These are phyloP conservation scores for Poecile atricapillus DNA, from an alignment of 2,113 vertebrate species.

Conservation along the genomic window DNA sequence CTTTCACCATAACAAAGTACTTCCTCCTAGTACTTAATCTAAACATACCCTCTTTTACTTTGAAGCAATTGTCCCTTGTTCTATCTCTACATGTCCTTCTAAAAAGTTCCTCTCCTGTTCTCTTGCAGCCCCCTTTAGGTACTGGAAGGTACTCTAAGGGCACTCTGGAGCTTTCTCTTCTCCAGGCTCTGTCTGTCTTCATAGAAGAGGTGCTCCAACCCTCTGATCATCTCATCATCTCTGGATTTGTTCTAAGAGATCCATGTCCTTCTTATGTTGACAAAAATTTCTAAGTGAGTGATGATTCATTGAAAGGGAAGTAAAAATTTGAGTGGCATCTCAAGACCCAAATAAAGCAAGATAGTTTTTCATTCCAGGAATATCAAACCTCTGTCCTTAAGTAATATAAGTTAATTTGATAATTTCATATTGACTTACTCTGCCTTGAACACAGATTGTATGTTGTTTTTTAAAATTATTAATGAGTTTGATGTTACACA, in stretches of 20 bases:
- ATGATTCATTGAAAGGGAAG: background rate
- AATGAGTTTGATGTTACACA: background rate
- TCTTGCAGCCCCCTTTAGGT: background rate
- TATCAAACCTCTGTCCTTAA: background rate
- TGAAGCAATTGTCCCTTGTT: background rate
- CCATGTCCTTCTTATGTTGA: background rate
- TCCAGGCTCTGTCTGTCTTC: background rate
- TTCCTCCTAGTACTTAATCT: too few relatives aligned
- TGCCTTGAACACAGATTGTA: background rate
- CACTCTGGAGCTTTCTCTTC: rapidly evolving
- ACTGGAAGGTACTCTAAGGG: background rate
- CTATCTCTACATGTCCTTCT: too few relatives aligned
- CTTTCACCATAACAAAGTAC: background rate
- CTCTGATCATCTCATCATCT: background rate
- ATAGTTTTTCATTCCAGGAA: background rate
- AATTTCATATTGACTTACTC: background rate
- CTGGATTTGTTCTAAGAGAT: background rate
- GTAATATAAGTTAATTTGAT: background rate
- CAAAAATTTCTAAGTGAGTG: background rate
- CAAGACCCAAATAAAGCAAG: background rate
- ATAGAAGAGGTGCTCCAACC: background rate
- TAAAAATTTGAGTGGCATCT: background rate
- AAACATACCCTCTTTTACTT: background rate
- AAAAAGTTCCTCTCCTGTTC: background rate
- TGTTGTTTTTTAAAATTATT: background rate